Base-by-base conservation (phyloP, 2,888 invertebrate species). In the Drosophila planitibia region DNA sequence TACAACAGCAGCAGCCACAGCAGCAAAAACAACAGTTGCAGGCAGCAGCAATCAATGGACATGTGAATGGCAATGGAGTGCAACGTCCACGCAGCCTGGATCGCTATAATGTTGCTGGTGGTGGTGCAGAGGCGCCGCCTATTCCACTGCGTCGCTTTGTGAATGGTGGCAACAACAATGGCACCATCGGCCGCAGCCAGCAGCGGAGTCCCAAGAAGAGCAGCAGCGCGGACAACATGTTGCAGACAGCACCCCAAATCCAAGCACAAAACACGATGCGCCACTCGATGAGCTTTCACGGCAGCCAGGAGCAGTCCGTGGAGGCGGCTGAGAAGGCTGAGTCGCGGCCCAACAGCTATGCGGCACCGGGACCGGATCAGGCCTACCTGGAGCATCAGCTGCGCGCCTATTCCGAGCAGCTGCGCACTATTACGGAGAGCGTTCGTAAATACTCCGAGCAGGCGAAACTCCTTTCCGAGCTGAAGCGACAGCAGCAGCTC, bases 391-490 rank as follows among this genome's bases (percentile, higher is more conserved):
- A 93, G 79, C 93, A 93, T 66, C 93, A 93, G 71, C 65, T 93
- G 54, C 83, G 93, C 49, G 93, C 93, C 19, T 93, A 93, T 54
- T 93, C 93, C 9, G 93, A 93, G 62, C 93, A 93, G 61, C 74
- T 93, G 33, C 85, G 93, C 25, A 93, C 93, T 44, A 93, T 93
- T 22, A 93, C 93, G 0, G 93, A 93, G 69, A 93, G 93, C 76
- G 93, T 93, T 32, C 86, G 93, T 5, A 93, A 93, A 70, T 93
- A 93, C 73, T 93, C 93, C 4, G 93, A 93, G 67, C 93, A 93
- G 68, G 93, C 93, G 1, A 93, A 93, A 71, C 70, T 93, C 6
- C 76, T 93, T 4, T 93, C 93, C 0, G 93, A 93, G 74, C 66
- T 93, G 3, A 93, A 93, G 64, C 90, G 93, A 0, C 93, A 93